A percentile compares a stretch with the other conserved stretches of the same genome.
phyloP scores from a whole-genome alignment of 2,797 vertebrate genomes.

The Cebuella pygmaea region DNA sequence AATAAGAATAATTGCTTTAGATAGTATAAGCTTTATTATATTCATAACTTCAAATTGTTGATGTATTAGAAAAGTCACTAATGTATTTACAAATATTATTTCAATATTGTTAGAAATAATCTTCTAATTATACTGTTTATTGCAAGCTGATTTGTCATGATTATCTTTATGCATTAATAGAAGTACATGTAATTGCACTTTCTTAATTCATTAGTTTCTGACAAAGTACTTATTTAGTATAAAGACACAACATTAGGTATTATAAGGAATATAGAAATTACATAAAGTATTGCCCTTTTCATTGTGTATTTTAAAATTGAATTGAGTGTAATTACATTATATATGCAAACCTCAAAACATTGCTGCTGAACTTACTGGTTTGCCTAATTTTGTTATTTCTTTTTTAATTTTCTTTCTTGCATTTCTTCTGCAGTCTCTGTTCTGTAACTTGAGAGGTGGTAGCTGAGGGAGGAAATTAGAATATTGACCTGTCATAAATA shows the following conservation, averaged over 20 bases:
- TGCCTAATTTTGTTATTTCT: background rate
- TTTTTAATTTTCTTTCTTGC: background rate
- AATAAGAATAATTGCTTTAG: background rate
- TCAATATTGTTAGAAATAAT: background rate
- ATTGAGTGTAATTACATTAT: background rate
- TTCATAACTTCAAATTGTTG: background rate
- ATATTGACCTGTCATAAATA: background rate
- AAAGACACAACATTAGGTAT: background rate
- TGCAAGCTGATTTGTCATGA: background rate
- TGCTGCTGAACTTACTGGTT: background rate
- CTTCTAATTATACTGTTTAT: background rate
- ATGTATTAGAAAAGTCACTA: background rate
- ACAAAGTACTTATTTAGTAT: background rate
- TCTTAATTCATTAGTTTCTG: background rate
- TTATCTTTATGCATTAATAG: background rate
- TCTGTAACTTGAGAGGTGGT: background rate
- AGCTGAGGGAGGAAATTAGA: background rate
- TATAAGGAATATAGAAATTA: background rate
- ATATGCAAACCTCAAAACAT: background rate
- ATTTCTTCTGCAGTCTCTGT: background rate
- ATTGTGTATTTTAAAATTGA: background rate
- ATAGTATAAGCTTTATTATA: background rate
- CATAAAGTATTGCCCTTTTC: background rate
- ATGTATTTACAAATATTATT: conserved; percentile 17
- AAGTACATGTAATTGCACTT: background rate